These are phyloP conservation scores for Delichon dasypus DNA, from an alignment of 2,797 vertebrate species.

Conservation along the genomic window DNA sequence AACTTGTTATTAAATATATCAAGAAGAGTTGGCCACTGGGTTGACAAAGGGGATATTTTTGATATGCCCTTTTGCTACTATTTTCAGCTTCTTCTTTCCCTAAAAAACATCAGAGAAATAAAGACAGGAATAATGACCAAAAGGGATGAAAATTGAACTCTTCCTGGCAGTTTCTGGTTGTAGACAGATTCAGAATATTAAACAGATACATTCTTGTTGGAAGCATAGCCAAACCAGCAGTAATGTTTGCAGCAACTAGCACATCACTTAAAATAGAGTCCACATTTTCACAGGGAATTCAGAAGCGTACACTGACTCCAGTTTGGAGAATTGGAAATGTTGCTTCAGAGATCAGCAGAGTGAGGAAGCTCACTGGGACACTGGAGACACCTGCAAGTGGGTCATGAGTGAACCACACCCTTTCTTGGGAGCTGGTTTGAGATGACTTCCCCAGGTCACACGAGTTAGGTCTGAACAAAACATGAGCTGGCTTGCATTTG, in stretches of 20 bases:
- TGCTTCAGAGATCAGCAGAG: background rate
- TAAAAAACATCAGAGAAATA: background rate
- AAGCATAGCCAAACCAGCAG: background rate
- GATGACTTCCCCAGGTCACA: background rate
- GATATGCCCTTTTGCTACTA: background rate
- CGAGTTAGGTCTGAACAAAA: background rate
- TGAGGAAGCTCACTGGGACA: background rate
- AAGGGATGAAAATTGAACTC: background rate
- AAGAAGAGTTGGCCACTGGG: background rate
- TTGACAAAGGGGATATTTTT: background rate
- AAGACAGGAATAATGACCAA: background rate
- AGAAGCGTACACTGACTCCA: background rate
- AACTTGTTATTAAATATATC: conserved; percentile 9
- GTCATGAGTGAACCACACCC: too few relatives aligned
- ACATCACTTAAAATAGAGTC: background rate
- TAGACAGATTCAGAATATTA: background rate
- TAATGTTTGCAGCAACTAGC: background rate
- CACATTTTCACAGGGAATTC: background rate
- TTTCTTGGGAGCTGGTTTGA: background rate
- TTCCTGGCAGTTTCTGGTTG: background rate
- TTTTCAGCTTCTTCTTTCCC: background rate
- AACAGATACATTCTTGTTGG: background rate
- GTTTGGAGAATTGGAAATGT: accelerated
- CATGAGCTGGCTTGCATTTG: background rate
- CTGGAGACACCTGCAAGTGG: accelerated